Base-by-base conservation (phyloP, 2,888 invertebrate species). In the Syritta pipiens region DNA sequence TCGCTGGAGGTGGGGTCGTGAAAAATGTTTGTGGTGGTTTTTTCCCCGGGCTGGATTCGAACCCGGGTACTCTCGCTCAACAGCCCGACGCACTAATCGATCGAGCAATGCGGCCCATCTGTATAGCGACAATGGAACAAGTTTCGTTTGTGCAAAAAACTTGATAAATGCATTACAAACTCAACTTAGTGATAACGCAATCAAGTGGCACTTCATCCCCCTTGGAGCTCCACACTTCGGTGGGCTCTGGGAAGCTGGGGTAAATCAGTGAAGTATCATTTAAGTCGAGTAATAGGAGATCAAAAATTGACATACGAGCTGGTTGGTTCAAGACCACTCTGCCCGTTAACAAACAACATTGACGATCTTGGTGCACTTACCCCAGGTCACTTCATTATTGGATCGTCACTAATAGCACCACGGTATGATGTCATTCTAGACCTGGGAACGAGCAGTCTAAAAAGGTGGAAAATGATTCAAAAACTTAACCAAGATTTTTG, bases 151-250 rank as follows among this genome's bases (percentile, higher is more conserved):
- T 7, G 28, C 17, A 12, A 51, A 32, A 32, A 30, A 51, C 20
- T n/a, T 49, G 19, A 51, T 51, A 4, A 32, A 51, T 51, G 32
- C 32, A 51, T 20, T 51, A 9, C 51, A 51, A 51, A 30, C 49
- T 24, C 24, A 3, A 24, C 46, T 46, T 22, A 24, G n/a, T 10
- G 46, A 46, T 24, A 46, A 19, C 10, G 46, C n/a, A 24, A 46
- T 46, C 24, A 22, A 46, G 46, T 22, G 46, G 24, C 46, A 46
- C 24, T 24, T 46, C 22, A 46, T 22, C 24, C 46, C 10, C 12
- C 22, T 3, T n/a, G 46, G 46, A 46, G 46, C 46, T 26, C 46
- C 26, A 26, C 26, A 46, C 26, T 46, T 46, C 12, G 46, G 20
- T 4, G n/a, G n/a, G n/a, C n/a, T n/a, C n/a, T n/a, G n/a, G n/a